A percentile compares a stretch with the other conserved stretches of the same genome.
Conservation (phyloP, 1,140 invertebrate genomes). For the Tetragnatha versicolor region DNA sequence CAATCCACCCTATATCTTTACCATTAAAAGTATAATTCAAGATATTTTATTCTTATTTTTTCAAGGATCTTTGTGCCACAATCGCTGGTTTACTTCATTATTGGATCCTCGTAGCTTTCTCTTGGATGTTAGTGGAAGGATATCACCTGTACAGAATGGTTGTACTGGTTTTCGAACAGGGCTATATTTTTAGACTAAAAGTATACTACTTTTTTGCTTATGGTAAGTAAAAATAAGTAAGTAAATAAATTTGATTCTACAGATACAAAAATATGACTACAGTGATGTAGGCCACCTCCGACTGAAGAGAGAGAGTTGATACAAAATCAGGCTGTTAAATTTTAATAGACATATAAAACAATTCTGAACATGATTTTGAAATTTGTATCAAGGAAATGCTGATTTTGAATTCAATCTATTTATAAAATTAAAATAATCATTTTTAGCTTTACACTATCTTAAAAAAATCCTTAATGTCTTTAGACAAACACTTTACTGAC, state of each 20-base stretch:
- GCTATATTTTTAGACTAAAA: not conserved
- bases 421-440: too few species aligned
- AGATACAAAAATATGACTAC: not conserved
- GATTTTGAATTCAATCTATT: too few species aligned
- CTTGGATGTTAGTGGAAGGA: constrained; percentile 67
- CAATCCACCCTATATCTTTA: too few species aligned
- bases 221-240: not conserved
- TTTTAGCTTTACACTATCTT: too few species aligned
- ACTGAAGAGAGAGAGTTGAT: too few species aligned
- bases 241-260: not conserved
- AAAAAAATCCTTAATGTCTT: too few species aligned
- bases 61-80: constrained; percentile 60
- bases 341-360: too few species aligned
- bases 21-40: too few species aligned
- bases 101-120: constrained; percentile 64
- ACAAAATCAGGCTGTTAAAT: too few species aligned
- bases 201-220: constrained; percentile 34
- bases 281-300: not conserved
- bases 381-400: too few species aligned
- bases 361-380: too few species aligned
- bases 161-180: constrained; percentile 63
- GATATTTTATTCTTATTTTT: not conserved
- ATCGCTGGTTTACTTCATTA: constrained; percentile 65
- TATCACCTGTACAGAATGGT: constrained; percentile 67
- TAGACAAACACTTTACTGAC: too few species aligned